Conservation (phyloP, 2,113 vertebrate species). For the Gymnorhina tibicen region DNA sequence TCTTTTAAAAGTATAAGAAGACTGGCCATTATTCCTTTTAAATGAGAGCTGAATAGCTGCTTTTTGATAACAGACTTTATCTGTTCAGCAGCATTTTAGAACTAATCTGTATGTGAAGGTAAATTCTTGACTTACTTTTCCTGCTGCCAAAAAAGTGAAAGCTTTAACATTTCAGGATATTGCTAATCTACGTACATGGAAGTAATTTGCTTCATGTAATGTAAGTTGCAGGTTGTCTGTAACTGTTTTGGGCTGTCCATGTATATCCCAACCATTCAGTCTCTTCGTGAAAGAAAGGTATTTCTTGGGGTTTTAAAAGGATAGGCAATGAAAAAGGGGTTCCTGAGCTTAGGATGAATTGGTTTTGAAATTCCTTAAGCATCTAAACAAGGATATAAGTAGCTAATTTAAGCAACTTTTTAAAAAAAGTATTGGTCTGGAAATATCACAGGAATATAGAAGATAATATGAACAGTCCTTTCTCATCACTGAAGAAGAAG, state of each 20-base stretch:
- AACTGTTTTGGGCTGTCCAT: not conserved
- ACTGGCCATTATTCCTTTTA: not conserved
- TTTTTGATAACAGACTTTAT: not conserved
- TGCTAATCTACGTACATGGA: not conserved
- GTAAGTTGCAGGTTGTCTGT: not conserved
- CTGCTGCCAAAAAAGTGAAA: not conserved
- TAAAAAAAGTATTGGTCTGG: not conserved
- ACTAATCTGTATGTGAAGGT: not conserved
- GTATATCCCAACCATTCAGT: not conserved
- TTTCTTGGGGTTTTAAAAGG: not conserved
- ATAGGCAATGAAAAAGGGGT: not conserved
- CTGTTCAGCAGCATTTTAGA: not conserved
- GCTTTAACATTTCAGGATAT: not conserved
- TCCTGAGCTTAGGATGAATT: not conserved
- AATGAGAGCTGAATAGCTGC: not conserved
- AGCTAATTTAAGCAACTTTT: not conserved
- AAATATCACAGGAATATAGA: not conserved
- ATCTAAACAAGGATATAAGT: not conserved
- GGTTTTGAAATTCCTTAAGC: not conserved
- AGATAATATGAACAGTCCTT: not conserved
- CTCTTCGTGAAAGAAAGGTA: not conserved
- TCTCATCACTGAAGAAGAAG: not conserved
- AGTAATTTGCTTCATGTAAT: not conserved
- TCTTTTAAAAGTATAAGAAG: not conserved
- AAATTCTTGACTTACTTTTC: not conserved